Base-by-base conservation (phyloP, 2,797 vertebrate species). In the Lutjanus campechanus region DNA sequence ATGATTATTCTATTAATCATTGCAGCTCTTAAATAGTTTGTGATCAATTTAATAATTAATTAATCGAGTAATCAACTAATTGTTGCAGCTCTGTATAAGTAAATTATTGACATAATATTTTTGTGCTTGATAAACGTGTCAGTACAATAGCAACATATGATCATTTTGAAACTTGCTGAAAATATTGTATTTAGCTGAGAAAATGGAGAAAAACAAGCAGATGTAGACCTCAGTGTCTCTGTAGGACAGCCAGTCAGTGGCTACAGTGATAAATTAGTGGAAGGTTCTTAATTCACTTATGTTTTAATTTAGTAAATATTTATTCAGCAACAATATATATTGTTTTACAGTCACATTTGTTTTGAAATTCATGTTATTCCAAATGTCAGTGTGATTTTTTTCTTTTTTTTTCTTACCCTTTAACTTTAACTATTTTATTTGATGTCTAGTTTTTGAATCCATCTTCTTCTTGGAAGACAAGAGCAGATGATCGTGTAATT, bases 301-400 rank as follows among this genome's bases (percentile, higher is more conserved):
- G 46, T 36, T 68, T 69, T 54, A 17, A 55, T 72, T 64, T 15
- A 61, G 56, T 49, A 58, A 76, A 46, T 41, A 53, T 60, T 13
- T 22, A 71, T 17, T 54, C 44, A 66, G 17, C 22, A 67, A 22
- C 1, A 3, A 8, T 17, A 64, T 41, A 20, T 2, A 22, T 53
- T 43, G 8, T 72, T 50, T 65, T 70, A n/a, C 54, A 11, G 0
- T 62, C 8, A 15, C 0, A 54, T 22, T 20, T 46, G 8, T 68
- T 41, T 54, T 19, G 11, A 25, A 7, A 13, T 81, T 54, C 60
- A 7, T 76, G 25, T 64, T 25, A 8, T 61, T 36, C 36, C 11
- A 62, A 44, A 77, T 59, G 25, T 66, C 17, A 16, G 5, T 25
- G 43, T 69, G 36, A 77, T 54, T 67, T 51, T 46, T n/a, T n/a